phyloP scores from a whole-genome alignment of 2,113 vertebrate genomes.

The Tenebrosternarchus preto region DNA sequence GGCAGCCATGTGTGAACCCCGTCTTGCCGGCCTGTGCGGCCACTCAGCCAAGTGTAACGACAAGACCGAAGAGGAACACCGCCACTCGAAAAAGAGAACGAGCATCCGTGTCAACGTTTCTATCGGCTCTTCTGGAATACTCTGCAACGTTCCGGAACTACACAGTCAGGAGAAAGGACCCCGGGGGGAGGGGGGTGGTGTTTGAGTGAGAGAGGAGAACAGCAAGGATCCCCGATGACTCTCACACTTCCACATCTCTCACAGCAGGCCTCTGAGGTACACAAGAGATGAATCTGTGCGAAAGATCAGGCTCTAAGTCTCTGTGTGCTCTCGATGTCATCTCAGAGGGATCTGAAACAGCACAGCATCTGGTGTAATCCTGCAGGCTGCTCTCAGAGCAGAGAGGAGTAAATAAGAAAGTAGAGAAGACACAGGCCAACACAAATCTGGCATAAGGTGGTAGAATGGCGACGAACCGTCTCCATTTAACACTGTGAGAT shows the following conservation, averaged over 20 bases:
- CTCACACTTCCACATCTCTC: conserved; percentile 6
- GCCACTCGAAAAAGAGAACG: background rate
- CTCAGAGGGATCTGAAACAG: background rate
- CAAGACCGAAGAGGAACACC: no score
- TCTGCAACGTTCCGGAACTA: background rate
- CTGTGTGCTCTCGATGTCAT: background rate
- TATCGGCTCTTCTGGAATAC: background rate
- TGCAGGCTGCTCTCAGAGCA: no score
- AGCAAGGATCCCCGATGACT: background rate
- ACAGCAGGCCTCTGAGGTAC: background rate
- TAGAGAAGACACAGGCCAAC: background rate
- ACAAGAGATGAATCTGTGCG: conserved; percentile 5
- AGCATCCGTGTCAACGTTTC: background rate
- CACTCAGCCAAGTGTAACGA: no score
- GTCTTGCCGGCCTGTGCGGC: background rate
- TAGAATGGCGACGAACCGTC: background rate
- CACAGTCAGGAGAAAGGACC: background rate
- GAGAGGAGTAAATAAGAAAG: no score
- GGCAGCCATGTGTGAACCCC: background rate
- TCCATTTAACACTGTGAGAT: background rate
- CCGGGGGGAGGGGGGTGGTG: background rate
- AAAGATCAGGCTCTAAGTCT: conserved; percentile 14
- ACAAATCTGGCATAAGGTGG: background rate
- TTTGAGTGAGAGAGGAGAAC: conserved; percentile 9
- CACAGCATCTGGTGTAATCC: no score